Conservation (phyloP, 92 coral and sea anemone species). For the Hydrozoanthus gracilis region DNA sequence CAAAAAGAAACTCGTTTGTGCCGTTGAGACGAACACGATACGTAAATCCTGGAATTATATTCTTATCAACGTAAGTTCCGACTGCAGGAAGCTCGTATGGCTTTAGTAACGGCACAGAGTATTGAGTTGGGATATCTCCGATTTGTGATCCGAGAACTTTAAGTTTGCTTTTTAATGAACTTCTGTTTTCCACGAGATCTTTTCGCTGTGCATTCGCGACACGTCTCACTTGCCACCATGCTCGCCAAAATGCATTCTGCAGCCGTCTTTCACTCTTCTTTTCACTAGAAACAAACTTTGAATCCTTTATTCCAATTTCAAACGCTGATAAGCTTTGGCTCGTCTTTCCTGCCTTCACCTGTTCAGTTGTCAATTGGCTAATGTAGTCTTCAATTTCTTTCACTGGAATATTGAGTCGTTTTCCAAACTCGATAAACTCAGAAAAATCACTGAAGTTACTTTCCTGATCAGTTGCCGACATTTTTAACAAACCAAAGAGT, state of each 20-base stretch:
- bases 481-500: background rate
- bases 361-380: conserved; percentile 51
- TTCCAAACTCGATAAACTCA: conserved; percentile 71
- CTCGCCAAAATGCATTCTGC: conserved; percentile 90
- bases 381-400: conserved; percentile 65
- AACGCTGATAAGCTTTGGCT: conserved; percentile 54
- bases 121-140: conserved; percentile 86
- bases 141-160: conserved; percentile 72
- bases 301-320: conserved; percentile 74
- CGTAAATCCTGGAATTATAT: conserved; percentile 83
- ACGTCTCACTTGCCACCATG: conserved; percentile 85
- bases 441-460: conserved; percentile 51
- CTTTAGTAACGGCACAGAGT: conserved; percentile 64
- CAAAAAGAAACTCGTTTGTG: conserved; percentile 78
- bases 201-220: conserved; percentile 62
- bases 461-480: conserved; percentile 28
- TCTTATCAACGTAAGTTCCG: conserved; percentile 86
- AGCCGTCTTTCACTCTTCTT: conserved; percentile 71
- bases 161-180: conserved; percentile 43
- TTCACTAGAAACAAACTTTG: conserved; percentile 61
- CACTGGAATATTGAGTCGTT: conserved; percentile 76
- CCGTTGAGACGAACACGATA: conserved; percentile 81
- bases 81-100: conserved; percentile 90
- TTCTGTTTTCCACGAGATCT: conserved; percentile 52
- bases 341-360: conserved; percentile 31